A percentile compares a stretch with the other conserved stretches of the same genome.
phyloP scores from a whole-genome alignment of 2,113 vertebrate species.

The Malurus melanocephalus region DNA sequence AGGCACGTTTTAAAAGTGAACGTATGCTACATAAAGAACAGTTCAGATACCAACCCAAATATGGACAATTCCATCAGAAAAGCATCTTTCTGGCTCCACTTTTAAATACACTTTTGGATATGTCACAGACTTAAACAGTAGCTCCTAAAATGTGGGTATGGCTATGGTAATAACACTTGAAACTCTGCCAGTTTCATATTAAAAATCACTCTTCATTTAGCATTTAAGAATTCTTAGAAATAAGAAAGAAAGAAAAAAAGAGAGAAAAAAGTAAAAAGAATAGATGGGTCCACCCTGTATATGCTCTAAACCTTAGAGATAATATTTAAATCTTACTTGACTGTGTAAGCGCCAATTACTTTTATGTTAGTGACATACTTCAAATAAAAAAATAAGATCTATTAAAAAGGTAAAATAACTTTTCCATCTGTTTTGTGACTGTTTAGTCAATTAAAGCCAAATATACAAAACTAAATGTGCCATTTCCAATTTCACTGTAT shows the following conservation, averaged over 20 bases:
- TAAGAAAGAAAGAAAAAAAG: not conserved
- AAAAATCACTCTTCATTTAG: slow-evolving; percentile 58
- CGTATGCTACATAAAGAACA: slow-evolving; percentile 52
- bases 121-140: not conserved
- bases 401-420: slow-evolving; percentile 71
- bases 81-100: not conserved
- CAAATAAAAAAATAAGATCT: slow-evolving; percentile 80
- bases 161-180: slow-evolving; percentile 28
- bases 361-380: slow-evolving; percentile 61
- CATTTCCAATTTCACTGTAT: slow-evolving; percentile 50
- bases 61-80: slow-evolving; percentile 19
- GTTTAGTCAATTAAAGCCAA: slow-evolving; percentile 62
- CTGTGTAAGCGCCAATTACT: slow-evolving; percentile 47
- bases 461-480: slow-evolving; percentile 56
- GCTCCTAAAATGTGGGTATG: slow-evolving; percentile 26
- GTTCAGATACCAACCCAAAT: slow-evolving; percentile 40
- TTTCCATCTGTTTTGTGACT: slow-evolving; percentile 48
- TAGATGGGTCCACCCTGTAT: slow-evolving; percentile 45
- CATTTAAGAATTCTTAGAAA: slow-evolving; percentile 38
- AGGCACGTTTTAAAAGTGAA: slow-evolving; percentile 70
- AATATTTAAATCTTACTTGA: slow-evolving; percentile 56
- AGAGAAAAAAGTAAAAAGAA: not conserved
- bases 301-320: slow-evolving; percentile 57
- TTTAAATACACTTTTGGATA: not conserved
- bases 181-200: slow-evolving; percentile 53